Evolutionary conservation across 1,140 invertebrate species (phyloP), one percentile per base, ranked within the genome.

Genomic region (Pectinophora gossypiella): DNA sequence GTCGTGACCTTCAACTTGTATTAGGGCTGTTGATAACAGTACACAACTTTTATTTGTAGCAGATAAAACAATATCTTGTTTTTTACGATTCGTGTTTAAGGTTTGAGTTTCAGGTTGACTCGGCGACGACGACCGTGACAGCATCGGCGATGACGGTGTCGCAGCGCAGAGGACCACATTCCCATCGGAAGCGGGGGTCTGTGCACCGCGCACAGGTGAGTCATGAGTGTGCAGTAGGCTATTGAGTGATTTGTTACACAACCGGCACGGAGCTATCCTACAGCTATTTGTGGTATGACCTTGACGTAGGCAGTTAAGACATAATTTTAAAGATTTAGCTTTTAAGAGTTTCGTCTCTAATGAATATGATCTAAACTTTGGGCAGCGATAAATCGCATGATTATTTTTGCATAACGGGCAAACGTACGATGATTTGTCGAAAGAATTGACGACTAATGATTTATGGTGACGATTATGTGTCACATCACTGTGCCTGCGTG

Each of bases 351-450:
- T 16, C 2, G n/a, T 16, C 21, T 48, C 20, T 1, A 54, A n/a
- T 23, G 45, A 9, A n/a, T 35, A 54, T 19, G 0, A 4, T 46
- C 23, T 42, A 36, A 54, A 54, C 43, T 27, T 54, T 12, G 10
- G 19, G 42, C 52, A 54, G 0, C 42, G 19, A 19, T 54, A 54
- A 19, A 54, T 35, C 10, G 45, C 13, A 48, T 54, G 52, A 19
- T 16, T 10, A 1, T 35, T 9, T 46, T 54, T 54, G 13, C 52
- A 54, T 16, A 54, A 19, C n/a, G 44, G 36, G 35, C 52, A 54
- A 18, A 4, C 9, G 19, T 45, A 46, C 38, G 16, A 15, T 51
- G 20, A 23, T 12, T 32, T 35, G n/a, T 9, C 3, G 4, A 2
- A 2, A 13, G 9, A 16, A 32, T 12, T 19, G 20, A 18, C 9